Base-by-base conservation (phyloP, 2,797 vertebrate genomes). In the Cuculus canorus region DNA sequence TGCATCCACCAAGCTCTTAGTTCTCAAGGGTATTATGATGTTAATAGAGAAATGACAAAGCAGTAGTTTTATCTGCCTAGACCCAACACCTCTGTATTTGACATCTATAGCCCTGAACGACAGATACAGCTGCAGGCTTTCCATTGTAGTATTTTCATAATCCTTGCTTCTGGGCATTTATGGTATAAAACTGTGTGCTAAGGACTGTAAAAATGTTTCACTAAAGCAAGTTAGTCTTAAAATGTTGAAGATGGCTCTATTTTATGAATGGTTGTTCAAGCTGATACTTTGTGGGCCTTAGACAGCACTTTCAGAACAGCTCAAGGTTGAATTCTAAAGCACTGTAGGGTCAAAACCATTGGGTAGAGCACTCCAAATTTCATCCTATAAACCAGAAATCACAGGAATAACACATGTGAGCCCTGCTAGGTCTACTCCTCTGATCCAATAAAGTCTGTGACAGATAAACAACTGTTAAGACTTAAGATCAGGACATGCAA, bases 1-100 rank as follows among this genome's bases (percentile, higher is more conserved):
- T 96, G 69, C 90, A 92, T 72, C 81, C 91, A 84, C 82, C 89
- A 94, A 65, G 57, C 80, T 79, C 33, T 53, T 81, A 50, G 91
- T 72, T 95, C 86, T 90, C 85, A 69, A 60, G 92, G 83, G 59
- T 83, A 91, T 97, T 96, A 88, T 95, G 93, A 96, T 82, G 86
- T 64, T 96, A 96, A 96, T 78, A 92, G 52, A 96, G 85, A 66
- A 90, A 69, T 95, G 82, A 96, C 96, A 95, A 93, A 96, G 90
- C 50, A 86, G 61, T 61, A 71, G 81, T 93, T 65, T 79, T 90
- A 89, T 94, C 88, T 93, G 86, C 90, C 91, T 91, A 83, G 83
- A 82, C 63, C 82, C 53, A 95, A 75, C 54, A 88, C 70, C 77
- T 86, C 86, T 84, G 39, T n/a, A 81, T 35, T 95, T 95, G 93